Percentiles rank a stretch among this genome's conserved stretches.
These are phyloP conservation scores for Polyommatus icarus DNA, from an alignment of 2,888 invertebrate species.

Conservation along the genomic window DNA sequence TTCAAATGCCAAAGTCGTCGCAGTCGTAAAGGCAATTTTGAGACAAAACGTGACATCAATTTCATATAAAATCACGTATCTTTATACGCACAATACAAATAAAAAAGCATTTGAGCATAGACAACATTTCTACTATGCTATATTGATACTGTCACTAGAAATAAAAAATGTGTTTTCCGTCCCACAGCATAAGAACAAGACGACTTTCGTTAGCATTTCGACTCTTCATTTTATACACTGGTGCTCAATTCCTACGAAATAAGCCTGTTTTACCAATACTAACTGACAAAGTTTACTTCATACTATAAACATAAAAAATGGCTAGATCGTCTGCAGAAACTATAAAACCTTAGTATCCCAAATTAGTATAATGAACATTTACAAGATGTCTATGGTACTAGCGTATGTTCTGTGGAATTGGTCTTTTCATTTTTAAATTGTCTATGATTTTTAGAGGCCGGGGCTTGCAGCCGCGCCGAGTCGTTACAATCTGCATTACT, in stretches of 20 bases:
- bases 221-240: constrained; percentile 21
- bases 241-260: constrained; percentile 43
- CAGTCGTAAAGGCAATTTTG: neutral
- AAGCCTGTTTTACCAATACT: constrained; percentile 20
- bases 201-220: neutral
- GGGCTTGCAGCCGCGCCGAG: neutral
- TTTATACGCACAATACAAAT: neutral
- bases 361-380: constrained; percentile 16
- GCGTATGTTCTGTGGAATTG: neutral
- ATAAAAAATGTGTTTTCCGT: neutral
- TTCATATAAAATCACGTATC: neutral
- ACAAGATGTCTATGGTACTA: constrained; percentile 25
- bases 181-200: neutral
- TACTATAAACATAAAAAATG: constrained; percentile 25
- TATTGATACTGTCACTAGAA: neutral
- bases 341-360: neutral
- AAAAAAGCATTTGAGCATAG: constrained; percentile 1
- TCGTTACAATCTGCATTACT: neutral
- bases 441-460: neutral
- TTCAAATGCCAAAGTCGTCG: neutral
- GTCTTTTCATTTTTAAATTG: constrained; percentile 25
- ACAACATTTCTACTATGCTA: neutral
- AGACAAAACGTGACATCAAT: neutral
- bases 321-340: constrained; percentile 23
- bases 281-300: constrained; percentile 26